Percentiles rank a stretch among this genome's conserved stretches.
Conservation (phyloP, 2,113 vertebrate genomes). For the Calidris pygmaea region DNA sequence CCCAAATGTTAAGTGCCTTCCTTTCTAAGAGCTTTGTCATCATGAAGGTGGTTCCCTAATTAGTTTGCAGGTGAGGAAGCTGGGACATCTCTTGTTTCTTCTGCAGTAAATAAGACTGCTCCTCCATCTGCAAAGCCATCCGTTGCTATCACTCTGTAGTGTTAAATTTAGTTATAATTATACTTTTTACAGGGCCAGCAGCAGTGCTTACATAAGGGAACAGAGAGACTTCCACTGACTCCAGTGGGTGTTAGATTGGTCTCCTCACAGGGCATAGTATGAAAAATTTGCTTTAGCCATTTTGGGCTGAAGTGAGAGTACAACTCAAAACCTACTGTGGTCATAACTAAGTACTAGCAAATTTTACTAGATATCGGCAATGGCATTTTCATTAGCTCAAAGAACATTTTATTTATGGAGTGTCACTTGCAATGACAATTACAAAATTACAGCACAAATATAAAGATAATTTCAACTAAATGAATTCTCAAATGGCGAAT, state of each 20-base stretch:
- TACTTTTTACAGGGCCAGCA: background rate
- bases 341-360: background rate
- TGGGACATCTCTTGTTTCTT: background rate
- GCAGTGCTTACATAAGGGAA: background rate
- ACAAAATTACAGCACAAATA: background rate
- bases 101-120: background rate
- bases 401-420: background rate
- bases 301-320: background rate
- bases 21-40: background rate
- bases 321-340: background rate
- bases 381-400: background rate
- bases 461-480: background rate
- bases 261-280: background rate
- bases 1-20: background rate
- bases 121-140: background rate
- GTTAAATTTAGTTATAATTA: background rate
- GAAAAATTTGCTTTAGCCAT: background rate
- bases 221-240: background rate
- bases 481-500: slow-evolving; percentile 1
- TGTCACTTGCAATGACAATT: background rate
- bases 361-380: background rate
- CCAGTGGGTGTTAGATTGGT: background rate
- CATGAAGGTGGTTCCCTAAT: background rate
- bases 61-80: background rate
- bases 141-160: background rate